Evolutionary conservation across 2,888 invertebrate genomes (phyloP), one percentile per base, ranked within the genome.

Genomic region (Cataglyphis albicans): DNA sequence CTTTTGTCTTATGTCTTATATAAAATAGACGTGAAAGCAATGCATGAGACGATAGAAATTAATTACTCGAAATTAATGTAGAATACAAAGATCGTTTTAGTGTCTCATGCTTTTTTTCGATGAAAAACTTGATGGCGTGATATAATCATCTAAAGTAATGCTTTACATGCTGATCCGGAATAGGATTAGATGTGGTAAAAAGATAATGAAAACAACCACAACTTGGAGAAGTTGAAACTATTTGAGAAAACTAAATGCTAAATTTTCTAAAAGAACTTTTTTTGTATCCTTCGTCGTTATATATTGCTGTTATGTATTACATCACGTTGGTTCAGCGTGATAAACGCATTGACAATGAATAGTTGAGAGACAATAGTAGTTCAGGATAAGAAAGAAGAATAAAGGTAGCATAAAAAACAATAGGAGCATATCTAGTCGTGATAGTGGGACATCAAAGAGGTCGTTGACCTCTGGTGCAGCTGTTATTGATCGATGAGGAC

Each of bases 401-500:
- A 82, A 83, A 63, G 82, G 82, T 83, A 68, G 84, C 44, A 67
- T 75, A 78, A 86, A 86, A 87, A 81, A 83, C 83, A 84, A 81
- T 82, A 82, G 81, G 86, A 86, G 84, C 87, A 83, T 84, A 85
- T 84, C 70, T 70, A 44, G 48, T 65, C 48, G 52, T 44, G 85
- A 88, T 90, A 90, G 90, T 87, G 86, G 89, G 90, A 84, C 65
- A 87, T 84, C 84, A 90, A 89, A 91, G 84, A 65, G 90, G 92
- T 93, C 93, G 90, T 92, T 90, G 93, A 93, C 93, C 93, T 86
- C 89, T 80, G 92, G 88, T 92, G 93, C 94, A 94, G 94, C 94
- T 94, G 93, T 94, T 94, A 94, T 94, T 94, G 94, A 94, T 94
- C 93, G 94, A 83, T 83, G 91, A 92, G 92, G 92, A 93, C 92